Evolutionary conservation across 2,888 invertebrate species (phyloP), one percentile per base, ranked within the genome.

Genomic region (Mechanitis messenoides): DNA sequence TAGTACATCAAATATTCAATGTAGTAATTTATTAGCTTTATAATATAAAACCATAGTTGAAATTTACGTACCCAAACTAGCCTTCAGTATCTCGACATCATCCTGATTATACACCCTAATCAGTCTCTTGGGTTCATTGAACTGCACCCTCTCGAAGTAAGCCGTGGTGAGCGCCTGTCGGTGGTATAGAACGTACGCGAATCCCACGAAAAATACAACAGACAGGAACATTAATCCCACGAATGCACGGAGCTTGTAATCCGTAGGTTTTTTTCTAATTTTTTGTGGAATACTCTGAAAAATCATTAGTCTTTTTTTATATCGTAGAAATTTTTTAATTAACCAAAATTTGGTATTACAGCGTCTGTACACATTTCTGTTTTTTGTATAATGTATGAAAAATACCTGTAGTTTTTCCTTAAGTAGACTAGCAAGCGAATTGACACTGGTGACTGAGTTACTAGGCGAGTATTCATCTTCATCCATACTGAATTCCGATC

Each of bases 171-270:
- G 84, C 0, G 96, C 93, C 78, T 96, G 94, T 74, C 94, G 95
- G 66, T 95, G 94, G 80, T 96, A 96, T 63, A 96, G 92, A 1
- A 95, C 92, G 74, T 97, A 96, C 0, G 96, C 95, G 74, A 96
- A 94, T 0, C 94, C 94, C 31, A 97, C 94, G 78, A 96, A 92
- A 79, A 96, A 95, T 0, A 95, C 93, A 38, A 97, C 93, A 33
- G 94, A 93, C 1, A 96, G 91, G 77, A 96, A 96, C 75, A 97
- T 91, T 56, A 96, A 92, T 0, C 92, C 92, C 1, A 96, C 96
- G 79, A 96, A 96, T 3, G 94, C 94, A 68, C 94, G 93, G 0
- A 96, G 91, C 84, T 95, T 95, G 83, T 94, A 95, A 76, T 95
- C 95, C 45, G 93, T 92, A 0, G 94, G 94, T 73, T 92, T 93